Conservation (phyloP, 2,113 vertebrate species). For the Vimba vimba region DNA sequence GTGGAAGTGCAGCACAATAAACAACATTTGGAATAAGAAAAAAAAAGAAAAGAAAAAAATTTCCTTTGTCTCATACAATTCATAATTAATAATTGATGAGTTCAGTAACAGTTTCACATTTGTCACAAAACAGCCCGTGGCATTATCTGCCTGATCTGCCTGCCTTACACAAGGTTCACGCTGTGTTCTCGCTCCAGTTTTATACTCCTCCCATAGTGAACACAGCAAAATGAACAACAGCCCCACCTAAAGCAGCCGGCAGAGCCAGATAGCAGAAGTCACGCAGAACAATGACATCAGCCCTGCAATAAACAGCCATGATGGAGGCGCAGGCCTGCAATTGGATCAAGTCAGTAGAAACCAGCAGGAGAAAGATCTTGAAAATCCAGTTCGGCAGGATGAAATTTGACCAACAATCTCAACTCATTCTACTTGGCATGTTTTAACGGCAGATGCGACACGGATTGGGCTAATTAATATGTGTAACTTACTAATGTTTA, state of each 20-base stretch:
- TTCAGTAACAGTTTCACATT: neutral
- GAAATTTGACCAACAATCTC: neutral
- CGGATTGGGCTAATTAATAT: slow-evolving; percentile 34
- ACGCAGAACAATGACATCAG: slow-evolving; percentile 47
- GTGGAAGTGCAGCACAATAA: neutral
- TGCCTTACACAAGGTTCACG: neutral
- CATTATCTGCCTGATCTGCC: neutral
- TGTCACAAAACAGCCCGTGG: slow-evolving; percentile 10
- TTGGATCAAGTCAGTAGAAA: neutral
- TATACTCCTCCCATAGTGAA: slow-evolving; percentile 13
- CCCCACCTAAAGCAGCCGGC: slow-evolving; percentile 67
- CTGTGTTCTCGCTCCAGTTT: slow-evolving; percentile 5
- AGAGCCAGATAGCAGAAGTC: slow-evolving; percentile 66
- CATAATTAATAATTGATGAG: slow-evolving; percentile 21
- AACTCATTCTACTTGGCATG: neutral
- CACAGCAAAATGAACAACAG: slow-evolving; percentile 59
- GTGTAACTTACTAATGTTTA: slow-evolving; percentile 32
- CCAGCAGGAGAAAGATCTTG: neutral
- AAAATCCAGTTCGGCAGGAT: slow-evolving; percentile 22
- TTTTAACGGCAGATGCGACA: neutral
- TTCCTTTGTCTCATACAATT: neutral
- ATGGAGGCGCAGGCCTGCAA: neutral
- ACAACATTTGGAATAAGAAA: neutral
- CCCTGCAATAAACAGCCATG: slow-evolving; percentile 36
- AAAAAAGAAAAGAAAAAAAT: neutral